These are phyloP conservation scores for Hephaestus fuliginosus DNA, from an alignment of 2,797 vertebrate genomes.

Conservation along the genomic window DNA sequence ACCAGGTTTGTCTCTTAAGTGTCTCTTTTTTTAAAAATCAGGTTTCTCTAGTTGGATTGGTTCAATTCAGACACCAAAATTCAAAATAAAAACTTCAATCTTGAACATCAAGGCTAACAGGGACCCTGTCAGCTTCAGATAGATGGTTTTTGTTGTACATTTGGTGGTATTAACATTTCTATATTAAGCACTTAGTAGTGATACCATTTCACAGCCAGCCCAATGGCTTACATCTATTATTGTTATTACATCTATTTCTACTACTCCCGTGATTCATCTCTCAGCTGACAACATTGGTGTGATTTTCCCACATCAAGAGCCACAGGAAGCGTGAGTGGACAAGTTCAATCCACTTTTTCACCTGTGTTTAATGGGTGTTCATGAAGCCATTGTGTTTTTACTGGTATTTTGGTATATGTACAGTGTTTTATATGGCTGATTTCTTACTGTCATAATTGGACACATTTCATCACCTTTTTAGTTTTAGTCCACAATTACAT, in stretches of 20 bases:
- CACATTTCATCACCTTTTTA: not conserved
- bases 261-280: not conserved
- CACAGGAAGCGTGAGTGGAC: not conserved
- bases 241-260: too few species aligned
- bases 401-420: too few species aligned
- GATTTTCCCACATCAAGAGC: too few species aligned
- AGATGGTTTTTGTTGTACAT: not conserved
- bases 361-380: not conserved
- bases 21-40: too few species aligned
- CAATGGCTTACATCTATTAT: too few species aligned
- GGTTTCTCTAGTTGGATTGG: not conserved
- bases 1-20: not conserved
- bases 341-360: not conserved
- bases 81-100: not conserved
- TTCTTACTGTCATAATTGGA: too few species aligned
- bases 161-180: not conserved
- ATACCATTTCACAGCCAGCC: not conserved
- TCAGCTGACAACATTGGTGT: not conserved
- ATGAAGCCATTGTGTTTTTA: too few species aligned
- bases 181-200: not conserved
- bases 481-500: too few species aligned
- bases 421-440: too few species aligned
- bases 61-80: not conserved
- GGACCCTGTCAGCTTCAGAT: not conserved
- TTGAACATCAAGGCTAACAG: not conserved